Percentiles rank a stretch among this genome's conserved stretches.
These are phyloP conservation scores for Ophion ventricosus DNA, from an alignment of 2,888 invertebrate genomes.

Conservation along the genomic window DNA sequence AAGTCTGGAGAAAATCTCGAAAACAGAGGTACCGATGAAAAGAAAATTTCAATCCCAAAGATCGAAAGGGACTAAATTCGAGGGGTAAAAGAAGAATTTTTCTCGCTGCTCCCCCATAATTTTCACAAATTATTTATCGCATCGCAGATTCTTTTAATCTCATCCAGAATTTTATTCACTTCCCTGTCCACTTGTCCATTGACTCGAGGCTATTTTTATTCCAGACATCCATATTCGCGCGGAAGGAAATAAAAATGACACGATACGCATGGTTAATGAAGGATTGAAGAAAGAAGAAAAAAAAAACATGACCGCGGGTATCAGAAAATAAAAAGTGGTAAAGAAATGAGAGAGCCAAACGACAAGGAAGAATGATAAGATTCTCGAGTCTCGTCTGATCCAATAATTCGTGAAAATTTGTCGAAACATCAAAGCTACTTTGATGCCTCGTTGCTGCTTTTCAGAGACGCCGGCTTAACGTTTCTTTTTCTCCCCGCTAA, in stretches of 20 bases:
- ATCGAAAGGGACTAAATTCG: too few species aligned
- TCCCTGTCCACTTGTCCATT: too few species aligned
- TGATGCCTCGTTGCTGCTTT: slow-evolving; percentile 36
- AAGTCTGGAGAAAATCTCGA: too few species aligned
- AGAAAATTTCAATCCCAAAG: too few species aligned
- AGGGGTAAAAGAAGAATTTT: too few species aligned
- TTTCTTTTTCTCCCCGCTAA: slow-evolving; percentile 63
- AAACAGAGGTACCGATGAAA: too few species aligned
- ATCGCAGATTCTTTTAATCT: too few species aligned
- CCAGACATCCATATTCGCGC: background rate
- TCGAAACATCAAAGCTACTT: slow-evolving; percentile 73
- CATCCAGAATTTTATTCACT: too few species aligned
- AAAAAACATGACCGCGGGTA: background rate
- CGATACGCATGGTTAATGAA: background rate
- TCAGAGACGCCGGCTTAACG: slow-evolving; percentile 69
- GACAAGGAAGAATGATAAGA: slow-evolving; percentile 4
- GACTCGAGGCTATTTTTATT: background rate
- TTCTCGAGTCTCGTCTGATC: slow-evolving; percentile 47
- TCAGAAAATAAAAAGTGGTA: background rate
- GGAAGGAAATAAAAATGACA: background rate
- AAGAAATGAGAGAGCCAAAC: background rate
- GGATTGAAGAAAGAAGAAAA: background rate
- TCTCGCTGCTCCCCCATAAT: too few species aligned
- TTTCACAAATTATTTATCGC: too few species aligned
- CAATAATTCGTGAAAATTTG: slow-evolving; percentile 71